Percentiles rank a stretch among this genome's conserved stretches.
Conservation (phyloP, 1,140 invertebrate species). For the Coptotermes formosanus region DNA sequence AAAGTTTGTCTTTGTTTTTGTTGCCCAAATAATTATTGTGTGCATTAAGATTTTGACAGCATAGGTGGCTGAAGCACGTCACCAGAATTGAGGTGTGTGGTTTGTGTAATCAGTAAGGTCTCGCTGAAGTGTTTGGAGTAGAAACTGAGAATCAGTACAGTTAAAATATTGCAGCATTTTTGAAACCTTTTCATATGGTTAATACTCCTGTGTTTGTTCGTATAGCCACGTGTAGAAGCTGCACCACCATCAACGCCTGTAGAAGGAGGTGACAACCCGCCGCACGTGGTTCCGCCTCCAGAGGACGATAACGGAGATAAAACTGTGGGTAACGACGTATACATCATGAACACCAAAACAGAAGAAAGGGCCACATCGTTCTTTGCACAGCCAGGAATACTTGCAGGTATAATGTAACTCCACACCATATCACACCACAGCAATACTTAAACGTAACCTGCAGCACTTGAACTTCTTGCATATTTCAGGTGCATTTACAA, state of each 20-base stretch:
- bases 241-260: not conserved
- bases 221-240: not conserved
- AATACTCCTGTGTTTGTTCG: not conserved
- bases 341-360: slow-evolving; percentile 26
- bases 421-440: not conserved
- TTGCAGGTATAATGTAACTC: slow-evolving; percentile 27
- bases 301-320: slow-evolving; percentile 1
- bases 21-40: too few species aligned
- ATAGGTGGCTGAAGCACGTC: too few species aligned
- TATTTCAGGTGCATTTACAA: too few species aligned
- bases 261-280: not conserved
- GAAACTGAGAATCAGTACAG: too few species aligned
- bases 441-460: not conserved
- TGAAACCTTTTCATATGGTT: not conserved
- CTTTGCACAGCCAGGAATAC: slow-evolving; percentile 33
- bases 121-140: too few species aligned
- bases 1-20: too few species aligned
- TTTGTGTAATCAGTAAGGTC: too few species aligned
- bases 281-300: not conserved
- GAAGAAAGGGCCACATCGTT: slow-evolving; percentile 32
- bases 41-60: too few species aligned
- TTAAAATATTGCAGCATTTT: too few species aligned
- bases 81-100: too few species aligned
- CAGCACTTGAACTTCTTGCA: not conserved
- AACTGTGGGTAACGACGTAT: slow-evolving; percentile 9